These are phyloP conservation scores for Trachymyrmex septentrionalis DNA, from an alignment of 1,140 invertebrate species.

Conservation along the genomic window DNA sequence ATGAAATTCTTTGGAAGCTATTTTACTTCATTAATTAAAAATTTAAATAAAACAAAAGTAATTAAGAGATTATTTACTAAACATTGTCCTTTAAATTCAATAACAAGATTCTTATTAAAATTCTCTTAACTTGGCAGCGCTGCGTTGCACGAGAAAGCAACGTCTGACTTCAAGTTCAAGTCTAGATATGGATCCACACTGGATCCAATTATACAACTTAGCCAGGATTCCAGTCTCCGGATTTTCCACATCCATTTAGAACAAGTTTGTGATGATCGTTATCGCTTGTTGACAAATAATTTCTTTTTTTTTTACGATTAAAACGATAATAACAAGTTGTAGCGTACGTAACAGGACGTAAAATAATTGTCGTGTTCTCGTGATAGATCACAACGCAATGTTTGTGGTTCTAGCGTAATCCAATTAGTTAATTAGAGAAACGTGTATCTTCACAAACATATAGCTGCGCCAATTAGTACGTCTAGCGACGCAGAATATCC, in stretches of 20 bases:
- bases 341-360: background rate
- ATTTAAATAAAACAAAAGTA: background rate
- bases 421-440: slow-evolving; percentile 72
- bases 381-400: background rate
- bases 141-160: slow-evolving; percentile 36
- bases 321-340: background rate
- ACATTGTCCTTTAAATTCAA: background rate
- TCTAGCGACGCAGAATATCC: slow-evolving; percentile 27
- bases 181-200: slow-evolving; percentile 1
- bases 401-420: slow-evolving; percentile 49
- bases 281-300: background rate
- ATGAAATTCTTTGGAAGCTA: background rate
- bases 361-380: background rate
- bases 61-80: background rate
- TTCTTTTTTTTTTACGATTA: background rate
- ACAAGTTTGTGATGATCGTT: slow-evolving; percentile 1
- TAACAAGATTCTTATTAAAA: background rate
- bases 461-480: slow-evolving; percentile 67
- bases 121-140: background rate
- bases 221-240: slow-evolving; percentile 31
- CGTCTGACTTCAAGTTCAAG: slow-evolving; percentile 31
- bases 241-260: background rate
- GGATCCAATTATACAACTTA: slow-evolving; percentile 65
- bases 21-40: background rate
- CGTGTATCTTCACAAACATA: slow-evolving; percentile 10